Percentiles rank a stretch among this genome's conserved stretches.
Evolutionary conservation across 2,888 invertebrate species (phyloP).

Genomic region (Alloplasta piceator): DNA sequence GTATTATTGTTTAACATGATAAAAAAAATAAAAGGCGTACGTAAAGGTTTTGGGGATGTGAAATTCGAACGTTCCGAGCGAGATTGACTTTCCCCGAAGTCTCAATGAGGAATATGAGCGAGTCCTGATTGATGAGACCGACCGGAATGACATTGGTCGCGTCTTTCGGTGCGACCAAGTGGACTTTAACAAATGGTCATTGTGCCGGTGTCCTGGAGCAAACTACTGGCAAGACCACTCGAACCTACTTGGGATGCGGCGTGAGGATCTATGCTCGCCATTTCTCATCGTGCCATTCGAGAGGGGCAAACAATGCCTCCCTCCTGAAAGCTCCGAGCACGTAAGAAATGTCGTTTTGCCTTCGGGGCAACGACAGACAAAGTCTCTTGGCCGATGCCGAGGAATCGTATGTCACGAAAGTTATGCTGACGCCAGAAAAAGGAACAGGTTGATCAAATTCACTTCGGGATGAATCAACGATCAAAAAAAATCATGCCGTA

Average conservation of each 20-base stretch:
- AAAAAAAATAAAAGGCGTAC: neutral
- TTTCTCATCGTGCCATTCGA: constrained; percentile 77
- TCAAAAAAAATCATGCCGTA: constrained; percentile 37
- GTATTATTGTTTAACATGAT: neutral
- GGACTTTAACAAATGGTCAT: constrained; percentile 79
- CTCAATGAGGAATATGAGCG: constrained; percentile 72
- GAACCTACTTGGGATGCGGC: constrained; percentile 77
- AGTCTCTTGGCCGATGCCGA: constrained; percentile 41
- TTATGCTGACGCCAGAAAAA: constrained; percentile 40
- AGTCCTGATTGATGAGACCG: constrained; percentile 72
- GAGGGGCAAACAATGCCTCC: constrained; percentile 76
- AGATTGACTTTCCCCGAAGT: constrained; percentile 50
- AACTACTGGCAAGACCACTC: constrained; percentile 65
- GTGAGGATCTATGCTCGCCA: constrained; percentile 79
- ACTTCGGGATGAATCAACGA: constrained; percentile 59
- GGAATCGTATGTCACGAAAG: constrained; percentile 24
- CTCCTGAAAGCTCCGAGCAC: constrained; percentile 67
- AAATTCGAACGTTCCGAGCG: neutral
- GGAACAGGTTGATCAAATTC: constrained; percentile 79
- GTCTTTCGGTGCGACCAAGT: constrained; percentile 70
- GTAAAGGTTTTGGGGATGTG: neutral
- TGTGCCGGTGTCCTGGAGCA: constrained; percentile 65
- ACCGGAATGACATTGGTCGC: constrained; percentile 63
- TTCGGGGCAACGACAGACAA: constrained; percentile 49
- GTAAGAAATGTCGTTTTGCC: constrained; percentile 73